Evolutionary conservation across 2,888 invertebrate species (phyloP), one percentile per base, ranked within the genome.

Genomic region (Toxonevra muliebris): DNA sequence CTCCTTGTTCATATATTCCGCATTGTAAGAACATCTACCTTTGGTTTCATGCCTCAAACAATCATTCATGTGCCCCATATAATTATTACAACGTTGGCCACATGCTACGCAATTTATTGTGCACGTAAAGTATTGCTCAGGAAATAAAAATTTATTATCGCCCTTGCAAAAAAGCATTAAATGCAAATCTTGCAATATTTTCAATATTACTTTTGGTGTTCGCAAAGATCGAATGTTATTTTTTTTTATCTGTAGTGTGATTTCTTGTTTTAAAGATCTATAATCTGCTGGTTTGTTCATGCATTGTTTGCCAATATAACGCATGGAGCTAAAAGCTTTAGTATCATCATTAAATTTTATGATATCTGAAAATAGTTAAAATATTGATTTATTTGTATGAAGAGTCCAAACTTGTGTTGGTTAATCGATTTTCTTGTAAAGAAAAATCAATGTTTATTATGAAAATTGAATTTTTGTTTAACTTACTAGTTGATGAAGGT

Each of bases 51-150:
- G 92, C 13, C 88, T 85, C 70, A 88, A 87, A 11, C 88, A 89
- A 68, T 90, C 90, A 41, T 87, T 86, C 55, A 87, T 83, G 77
- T 92, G 92, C 0, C 91, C 91, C 90, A 91, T 90, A 19, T 90
- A 90, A 65, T 88, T 86, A 71, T 86, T 87, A 76, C 92, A 92
- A 40, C 89, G 87, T 62, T 86, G 85, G 62, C 86, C 88, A 83
- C 93, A 94, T 2, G 92, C 90, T 69, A 90, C 87, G 81, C 93
- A 94, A 73, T 88, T 88, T 2, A 88, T 87, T 17, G 89, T 88
- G 78, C 93, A 94, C 0, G 93, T 92, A 77, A 93, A 93, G 85
- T 93, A 93, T 79, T 93, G 90, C 76, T 93, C 92, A 43, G 93
- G 90, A 83, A 93, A 93, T 62, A 91, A 86, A 77, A 88, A 84